A percentile compares a stretch with the other conserved stretches of the same genome.
phyloP scores from a whole-genome alignment of 2,888 invertebrate genomes.

The Pheosia gnoma region DNA sequence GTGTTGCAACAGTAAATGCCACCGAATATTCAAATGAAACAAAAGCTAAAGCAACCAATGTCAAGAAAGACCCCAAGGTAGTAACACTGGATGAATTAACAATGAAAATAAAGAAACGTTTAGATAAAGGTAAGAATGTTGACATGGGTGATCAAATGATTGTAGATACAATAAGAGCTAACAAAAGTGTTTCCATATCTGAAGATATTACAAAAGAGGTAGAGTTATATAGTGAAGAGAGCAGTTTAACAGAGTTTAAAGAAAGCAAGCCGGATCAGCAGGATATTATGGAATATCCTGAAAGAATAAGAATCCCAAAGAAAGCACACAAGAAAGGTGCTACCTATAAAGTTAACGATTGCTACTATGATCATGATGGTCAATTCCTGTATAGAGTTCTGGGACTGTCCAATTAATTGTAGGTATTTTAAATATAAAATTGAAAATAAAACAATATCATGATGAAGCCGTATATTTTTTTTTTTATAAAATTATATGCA shows the following conservation, averaged over 20 bases:
- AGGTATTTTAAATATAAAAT: conserved; percentile 11
- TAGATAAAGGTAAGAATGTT: conserved; percentile 62
- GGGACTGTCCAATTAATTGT: conserved; percentile 79
- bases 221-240: conserved; percentile 46
- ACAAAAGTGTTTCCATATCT: conserved; percentile 22
- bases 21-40: conserved; percentile 9
- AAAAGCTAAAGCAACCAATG: conserved; percentile 19
- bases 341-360: conserved; percentile 90
- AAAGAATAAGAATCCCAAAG: conserved; percentile 88
- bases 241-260: conserved; percentile 47
- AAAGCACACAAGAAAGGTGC: conserved; percentile 85
- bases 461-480: conserved; percentile 73
- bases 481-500: conserved; percentile 78
- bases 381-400: conserved; percentile 91
- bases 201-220: conserved; percentile 49
- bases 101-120: conserved; percentile 58
- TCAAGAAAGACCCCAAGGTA: conserved; percentile 46
- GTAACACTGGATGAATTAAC: conserved; percentile 70
- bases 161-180: conserved; percentile 46
- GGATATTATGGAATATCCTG: conserved; percentile 74
- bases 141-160: conserved; percentile 67
- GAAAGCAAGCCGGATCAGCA: conserved; percentile 45
- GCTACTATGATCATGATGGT: conserved; percentile 92
- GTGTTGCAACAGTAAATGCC: conserved; percentile 13
- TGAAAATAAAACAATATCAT: conserved; percentile 62